Evolutionary conservation across 2,888 invertebrate genomes (phyloP), one percentile per base, ranked within the genome.

Genomic region (Amphipoea oculea): DNA sequence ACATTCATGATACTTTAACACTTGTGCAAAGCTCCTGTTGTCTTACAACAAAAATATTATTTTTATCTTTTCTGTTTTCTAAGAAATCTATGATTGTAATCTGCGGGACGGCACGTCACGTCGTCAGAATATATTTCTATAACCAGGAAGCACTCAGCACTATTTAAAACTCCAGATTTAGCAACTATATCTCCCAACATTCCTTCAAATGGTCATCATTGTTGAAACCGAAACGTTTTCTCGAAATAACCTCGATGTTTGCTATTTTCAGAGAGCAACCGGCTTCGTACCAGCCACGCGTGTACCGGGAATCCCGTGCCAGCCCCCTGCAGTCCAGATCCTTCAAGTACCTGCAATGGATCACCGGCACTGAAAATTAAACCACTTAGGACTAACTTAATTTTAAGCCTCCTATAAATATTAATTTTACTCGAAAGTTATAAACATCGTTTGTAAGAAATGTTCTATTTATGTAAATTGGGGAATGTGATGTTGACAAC

Each of bases 271-370:
- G 97, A 94, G 97, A 97, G 95, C 96, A 95, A 90, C 91, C 95
- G 70, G 85, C 88, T 84, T 89, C 92, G 57, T 95, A 94, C 89
- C 95, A 94, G 83, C 95, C 95, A 45, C 94, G 96, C 67, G 90
- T 93, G 71, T 92, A 93, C 88, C 92, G 92, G 72, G 96, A 96
- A 63, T 89, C 95, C 40, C 93, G 95, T 72, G 95, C 95, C 71
- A 95, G 95, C 77, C 97, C 97, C 3, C 91, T 97, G 74, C 97
- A 97, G 88, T 97, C 97, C n/a, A 94, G 97, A 88, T 97, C 97
- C 57, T 97, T 97, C 92, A 97, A 97, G 89, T 97, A 97, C 84
- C 95, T 97, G 40, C 97, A 97, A 90, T 97, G 97, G 95, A 96
- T 97, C 84, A 97, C 97, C n/a, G 97, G 97, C 77, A 97, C 97